Conservation (phyloP, 2,113 vertebrate genomes). For the Pholis gunnellus region DNA sequence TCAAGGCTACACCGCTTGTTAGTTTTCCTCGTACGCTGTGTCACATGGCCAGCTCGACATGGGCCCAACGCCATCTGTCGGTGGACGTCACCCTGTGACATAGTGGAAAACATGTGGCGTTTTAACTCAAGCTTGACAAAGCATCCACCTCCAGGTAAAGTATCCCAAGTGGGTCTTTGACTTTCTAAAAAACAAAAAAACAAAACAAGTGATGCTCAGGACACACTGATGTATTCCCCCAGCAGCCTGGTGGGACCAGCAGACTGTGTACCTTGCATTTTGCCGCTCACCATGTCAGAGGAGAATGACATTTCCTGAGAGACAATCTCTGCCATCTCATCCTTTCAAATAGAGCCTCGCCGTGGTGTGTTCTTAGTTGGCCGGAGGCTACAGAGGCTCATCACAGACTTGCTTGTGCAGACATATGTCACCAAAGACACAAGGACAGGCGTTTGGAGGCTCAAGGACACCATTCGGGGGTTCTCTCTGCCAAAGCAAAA, state of each 20-base stretch:
- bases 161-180: slow-evolving; percentile 44
- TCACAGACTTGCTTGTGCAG: slow-evolving; percentile 48
- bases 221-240: slow-evolving; percentile 32
- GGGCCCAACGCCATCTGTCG: slow-evolving; percentile 67
- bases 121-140: slow-evolving; percentile 65
- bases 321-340: slow-evolving; percentile 49
- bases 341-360: slow-evolving; percentile 27
- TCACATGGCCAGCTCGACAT: slow-evolving; percentile 32
- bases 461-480: slow-evolving; percentile 47
- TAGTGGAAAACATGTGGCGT: slow-evolving; percentile 49
- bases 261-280: slow-evolving; percentile 35
- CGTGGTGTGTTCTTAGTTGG: slow-evolving; percentile 38
- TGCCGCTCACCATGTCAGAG: slow-evolving; percentile 57
- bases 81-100: slow-evolving; percentile 55
- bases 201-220: slow-evolving; percentile 44
- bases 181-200: slow-evolving; percentile 28
- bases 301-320: slow-evolving; percentile 57
- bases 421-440: slow-evolving; percentile 51
- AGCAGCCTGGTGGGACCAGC: slow-evolving; percentile 24
- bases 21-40: slow-evolving; percentile 46
- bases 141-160: slow-evolving; percentile 48
- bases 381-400: slow-evolving; percentile 42
- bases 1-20: slow-evolving; percentile 55
- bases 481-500: slow-evolving; percentile 5
- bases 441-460: slow-evolving; percentile 25